Conservation (phyloP, 1,140 invertebrate genomes). For the Idris sp. region DNA sequence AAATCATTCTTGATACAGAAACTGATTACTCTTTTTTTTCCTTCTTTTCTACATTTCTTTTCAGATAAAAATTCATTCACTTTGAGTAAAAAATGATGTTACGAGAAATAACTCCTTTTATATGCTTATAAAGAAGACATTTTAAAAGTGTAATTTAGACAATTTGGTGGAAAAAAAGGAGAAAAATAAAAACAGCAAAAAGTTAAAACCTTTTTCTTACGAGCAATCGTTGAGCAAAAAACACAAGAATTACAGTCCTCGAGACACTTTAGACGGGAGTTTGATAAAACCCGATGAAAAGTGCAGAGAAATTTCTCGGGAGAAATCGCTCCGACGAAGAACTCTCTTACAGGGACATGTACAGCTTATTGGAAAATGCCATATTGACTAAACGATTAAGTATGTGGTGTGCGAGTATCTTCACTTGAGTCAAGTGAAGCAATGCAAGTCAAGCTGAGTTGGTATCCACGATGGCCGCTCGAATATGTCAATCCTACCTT, state of each 20-base stretch:
- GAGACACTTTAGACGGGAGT: constrained; percentile 38
- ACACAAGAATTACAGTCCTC: constrained; percentile 39
- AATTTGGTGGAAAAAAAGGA: no score
- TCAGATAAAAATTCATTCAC: no score
- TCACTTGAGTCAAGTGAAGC: constrained; percentile 50
- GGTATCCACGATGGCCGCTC: constrained; percentile 43
- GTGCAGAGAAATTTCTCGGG: constrained; percentile 35
- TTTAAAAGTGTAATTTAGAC: no score
- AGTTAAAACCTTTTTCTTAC: no score
- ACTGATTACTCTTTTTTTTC: no score
- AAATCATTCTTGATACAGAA: no score
- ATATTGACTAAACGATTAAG: constrained; percentile 59
- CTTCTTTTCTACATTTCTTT: no score
- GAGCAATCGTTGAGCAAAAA: constrained; percentile 33
- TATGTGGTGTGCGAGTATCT: constrained; percentile 53
- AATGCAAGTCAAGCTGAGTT: constrained; percentile 33
- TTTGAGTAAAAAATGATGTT: no score
- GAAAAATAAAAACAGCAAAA: no score
- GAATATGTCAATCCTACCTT: constrained; percentile 50
- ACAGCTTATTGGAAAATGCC: constrained; percentile 56
- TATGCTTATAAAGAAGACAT: no score
- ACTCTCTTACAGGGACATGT: constrained; percentile 48
- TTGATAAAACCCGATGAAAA: constrained; percentile 42
- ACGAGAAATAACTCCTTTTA: no score
- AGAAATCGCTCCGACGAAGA: constrained; percentile 33